Evolutionary conservation across 2,888 invertebrate genomes (phyloP), one percentile per base, ranked within the genome.

Genomic region (Andrena camellia): DNA sequence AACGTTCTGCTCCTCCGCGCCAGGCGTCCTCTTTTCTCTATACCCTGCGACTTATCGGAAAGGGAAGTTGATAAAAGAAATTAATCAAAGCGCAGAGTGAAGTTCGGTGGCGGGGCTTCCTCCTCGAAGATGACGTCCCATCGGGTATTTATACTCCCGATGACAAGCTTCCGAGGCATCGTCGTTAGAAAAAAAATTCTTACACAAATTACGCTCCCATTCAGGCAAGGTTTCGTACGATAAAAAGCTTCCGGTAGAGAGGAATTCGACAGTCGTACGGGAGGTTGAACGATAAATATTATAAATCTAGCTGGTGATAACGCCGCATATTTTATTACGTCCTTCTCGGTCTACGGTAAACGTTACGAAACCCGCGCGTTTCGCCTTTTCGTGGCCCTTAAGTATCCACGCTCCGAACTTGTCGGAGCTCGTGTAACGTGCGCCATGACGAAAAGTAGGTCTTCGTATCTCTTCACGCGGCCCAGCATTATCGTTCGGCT

Each of bases 1-100:
- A 57, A 79, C 57, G 69, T 26, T 72, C 62, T n/a, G 59, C 48
- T n/a, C 13, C 52, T 66, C 63, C 20, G 50, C 42, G 57, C 8
- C 60, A 52, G 60, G 60, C 50, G 54, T 48, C 7, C 6, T 59
- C 74, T 73, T 71, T 73, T 68, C 13, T 42, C 42, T 42, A 0
- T 42, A 29, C 29, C 7, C 62, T n/a, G 26, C 17, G 17, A 54
- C 52, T 88, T 86, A 83, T 86, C 85, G 31, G 35, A 64, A 78
- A 79, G 80, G 88, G 88, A 88, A 86, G 88, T 86, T 79, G 88
- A 88, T 88, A 88, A 83, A 78, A 78, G 59, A 72, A 79, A 78
- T 80, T 84, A 86, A 88, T 84, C 84, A 72, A 84, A 74, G 35
- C 57, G 50, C 42, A 54, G 75, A 76, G 66, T 62, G 60, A 66